phyloP scores from a whole-genome alignment of 2,113 vertebrate genomes.

The Serilophus lunatus region DNA sequence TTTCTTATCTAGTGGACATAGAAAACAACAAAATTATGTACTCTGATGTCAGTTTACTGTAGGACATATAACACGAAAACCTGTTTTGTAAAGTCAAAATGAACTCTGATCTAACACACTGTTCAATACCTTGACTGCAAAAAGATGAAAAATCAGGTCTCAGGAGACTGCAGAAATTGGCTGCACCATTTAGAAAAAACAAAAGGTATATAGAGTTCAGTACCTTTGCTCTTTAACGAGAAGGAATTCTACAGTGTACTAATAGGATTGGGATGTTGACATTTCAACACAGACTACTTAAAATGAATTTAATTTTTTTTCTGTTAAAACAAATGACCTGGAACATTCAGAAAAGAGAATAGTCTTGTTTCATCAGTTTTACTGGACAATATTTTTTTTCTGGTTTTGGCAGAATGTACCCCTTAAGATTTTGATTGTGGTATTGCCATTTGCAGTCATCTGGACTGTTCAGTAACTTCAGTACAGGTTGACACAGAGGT shows the following conservation, averaged over 20 bases:
- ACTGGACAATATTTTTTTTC: constrained; percentile 30
- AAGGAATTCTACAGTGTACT: background rate
- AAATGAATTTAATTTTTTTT: background rate
- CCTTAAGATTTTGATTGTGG: background rate
- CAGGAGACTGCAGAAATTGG: background rate
- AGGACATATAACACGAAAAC: background rate
- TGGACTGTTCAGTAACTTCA: background rate
- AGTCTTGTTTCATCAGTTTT: background rate
- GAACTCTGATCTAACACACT: background rate
- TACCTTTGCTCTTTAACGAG: constrained; percentile 25
- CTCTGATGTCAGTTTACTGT: background rate
- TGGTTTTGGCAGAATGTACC: background rate
- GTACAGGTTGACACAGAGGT: background rate
- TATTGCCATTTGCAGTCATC: background rate
- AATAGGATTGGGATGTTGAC: background rate
- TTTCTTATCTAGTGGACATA: background rate
- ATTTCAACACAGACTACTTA: constrained; percentile 11
- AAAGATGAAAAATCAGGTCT: background rate
- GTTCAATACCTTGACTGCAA: background rate
- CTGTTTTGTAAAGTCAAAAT: background rate
- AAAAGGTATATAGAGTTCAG: background rate
- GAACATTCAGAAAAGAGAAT: background rate
- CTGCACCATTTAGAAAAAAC: background rate
- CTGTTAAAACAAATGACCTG: constrained; percentile 27
- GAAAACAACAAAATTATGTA: background rate